These are phyloP conservation scores for Zaprionus inermis DNA, from an alignment of 1,140 invertebrate genomes.

Conservation along the genomic window DNA sequence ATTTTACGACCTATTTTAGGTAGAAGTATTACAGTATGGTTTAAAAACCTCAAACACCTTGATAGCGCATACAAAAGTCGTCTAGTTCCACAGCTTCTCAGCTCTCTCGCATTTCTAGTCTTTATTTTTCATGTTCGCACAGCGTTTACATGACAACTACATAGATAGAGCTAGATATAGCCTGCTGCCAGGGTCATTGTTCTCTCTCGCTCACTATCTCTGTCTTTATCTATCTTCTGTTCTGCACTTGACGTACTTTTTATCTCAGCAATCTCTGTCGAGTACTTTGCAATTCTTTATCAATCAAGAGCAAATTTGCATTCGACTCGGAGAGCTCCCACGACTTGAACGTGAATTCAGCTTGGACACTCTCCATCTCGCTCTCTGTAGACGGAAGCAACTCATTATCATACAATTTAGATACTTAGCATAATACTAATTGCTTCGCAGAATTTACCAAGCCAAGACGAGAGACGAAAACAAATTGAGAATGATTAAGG, in stretches of 20 bases:
- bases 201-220: conserved; percentile 19
- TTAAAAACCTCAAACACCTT: too few species aligned
- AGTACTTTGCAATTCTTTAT: conserved; percentile 40
- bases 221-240: background rate
- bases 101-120: conserved; percentile 23
- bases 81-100: background rate
- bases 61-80: background rate
- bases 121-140: conserved; percentile 58
- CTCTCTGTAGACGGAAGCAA: conserved; percentile 46
- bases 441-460: conserved; percentile 31
- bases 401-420: conserved; percentile 66
- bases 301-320: conserved; percentile 36
- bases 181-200: conserved; percentile 59
- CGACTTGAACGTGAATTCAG: conserved; percentile 7
- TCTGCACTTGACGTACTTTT: conserved; percentile 26
- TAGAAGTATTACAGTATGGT: too few species aligned
- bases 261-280: conserved; percentile 2
- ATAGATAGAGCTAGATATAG: conserved; percentile 35
- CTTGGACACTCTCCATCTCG: background rate
- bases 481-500: conserved; percentile 17
- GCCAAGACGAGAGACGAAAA: background rate
- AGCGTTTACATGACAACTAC: conserved; percentile 64
- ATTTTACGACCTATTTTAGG: too few species aligned
- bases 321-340: conserved; percentile 45
- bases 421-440: conserved; percentile 56